phyloP scores from a whole-genome alignment of 2,888 invertebrate genomes.

The Agrilus cyanescens region DNA sequence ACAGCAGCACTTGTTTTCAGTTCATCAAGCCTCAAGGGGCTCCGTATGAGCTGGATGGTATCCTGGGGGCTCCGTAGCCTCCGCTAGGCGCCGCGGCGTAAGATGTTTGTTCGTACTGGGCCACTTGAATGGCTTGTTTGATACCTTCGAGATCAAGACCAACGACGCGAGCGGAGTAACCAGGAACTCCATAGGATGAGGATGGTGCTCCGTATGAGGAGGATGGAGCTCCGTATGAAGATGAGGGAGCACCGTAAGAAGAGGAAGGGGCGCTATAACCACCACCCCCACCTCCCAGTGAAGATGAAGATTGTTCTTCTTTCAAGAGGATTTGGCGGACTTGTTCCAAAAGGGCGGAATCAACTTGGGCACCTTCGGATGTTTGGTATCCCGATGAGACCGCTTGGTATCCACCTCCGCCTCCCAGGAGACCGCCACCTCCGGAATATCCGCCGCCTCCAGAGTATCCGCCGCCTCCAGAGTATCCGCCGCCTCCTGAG shows the following conservation, averaged over 20 bases:
- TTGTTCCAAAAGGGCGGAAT: constrained; percentile 68
- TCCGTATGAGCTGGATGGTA: constrained; percentile 59
- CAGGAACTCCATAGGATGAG: constrained; percentile 53
- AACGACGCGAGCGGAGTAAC: constrained; percentile 49
- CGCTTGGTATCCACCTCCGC: constrained; percentile 63
- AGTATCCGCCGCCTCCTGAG: constrained; percentile 24
- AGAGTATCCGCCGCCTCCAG: no score
- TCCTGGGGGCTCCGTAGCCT: constrained; percentile 42
- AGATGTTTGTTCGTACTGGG: constrained; percentile 64
- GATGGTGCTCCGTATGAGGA: constrained; percentile 58
- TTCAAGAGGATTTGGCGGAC: constrained; percentile 74
- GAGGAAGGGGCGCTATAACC: constrained; percentile 40
- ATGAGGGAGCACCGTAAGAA: constrained; percentile 40
- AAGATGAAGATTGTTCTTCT: constrained; percentile 57
- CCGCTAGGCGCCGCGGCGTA: constrained; percentile 38
- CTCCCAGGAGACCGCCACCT: constrained; percentile 39
- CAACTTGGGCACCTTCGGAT: constrained; percentile 73
- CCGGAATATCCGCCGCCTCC: constrained; percentile 10
- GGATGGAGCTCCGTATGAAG: constrained; percentile 44
- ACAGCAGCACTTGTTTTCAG: constrained; percentile 17
- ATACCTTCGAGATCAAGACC: constrained; percentile 78
- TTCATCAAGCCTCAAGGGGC: constrained; percentile 32
- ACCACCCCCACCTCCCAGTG: constrained; percentile 38
- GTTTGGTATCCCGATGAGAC: constrained; percentile 71
- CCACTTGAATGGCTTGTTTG: constrained; percentile 78